A percentile compares a stretch with the other conserved stretches of the same genome.
Conservation (phyloP, 1,140 invertebrate species). For the Halesus radiatus region DNA sequence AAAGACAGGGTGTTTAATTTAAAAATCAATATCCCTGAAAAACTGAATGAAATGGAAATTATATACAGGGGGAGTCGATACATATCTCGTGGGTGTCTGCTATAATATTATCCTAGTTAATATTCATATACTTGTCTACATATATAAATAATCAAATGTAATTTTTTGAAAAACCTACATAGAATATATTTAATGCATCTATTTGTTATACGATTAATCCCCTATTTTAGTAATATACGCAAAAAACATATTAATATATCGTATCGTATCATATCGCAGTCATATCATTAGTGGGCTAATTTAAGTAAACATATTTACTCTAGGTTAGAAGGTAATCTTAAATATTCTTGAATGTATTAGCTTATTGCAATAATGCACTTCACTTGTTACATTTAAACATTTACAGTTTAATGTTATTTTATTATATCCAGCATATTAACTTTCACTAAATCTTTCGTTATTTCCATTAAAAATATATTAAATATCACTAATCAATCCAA, state of each 20-base stretch:
- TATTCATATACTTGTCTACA: constrained; percentile 45
- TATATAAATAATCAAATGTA: constrained; percentile 56
- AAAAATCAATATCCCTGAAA: constrained; percentile 37
- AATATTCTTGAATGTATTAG: constrained; percentile 2
- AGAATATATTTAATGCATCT: constrained; percentile 45
- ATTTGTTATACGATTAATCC: constrained; percentile 53
- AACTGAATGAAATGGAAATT: constrained; percentile 32
- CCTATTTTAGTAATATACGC: constrained; percentile 51
- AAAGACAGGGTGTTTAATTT: constrained; percentile 48
- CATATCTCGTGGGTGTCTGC: constrained; percentile 56
- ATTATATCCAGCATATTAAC: too few species aligned
- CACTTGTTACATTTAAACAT: not conserved
- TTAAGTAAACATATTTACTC: not conserved
- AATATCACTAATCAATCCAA: too few species aligned
- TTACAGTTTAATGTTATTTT: too few species aligned
- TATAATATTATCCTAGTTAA: constrained; percentile 48
- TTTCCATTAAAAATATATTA: too few species aligned
- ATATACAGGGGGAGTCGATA: constrained; percentile 57
- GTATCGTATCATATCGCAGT: constrained; percentile 46
- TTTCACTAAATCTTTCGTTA: too few species aligned
- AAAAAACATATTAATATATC: constrained; percentile 2
- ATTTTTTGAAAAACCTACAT: constrained; percentile 56
- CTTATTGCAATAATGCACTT: constrained; percentile 2
- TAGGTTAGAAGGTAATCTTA: too few species aligned
- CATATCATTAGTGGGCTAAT: constrained; percentile 55